Percentiles rank a stretch among this genome's conserved stretches.
phyloP scores from a whole-genome alignment of 2,113 vertebrate genomes.

The Chrysochloris asiatica region DNA sequence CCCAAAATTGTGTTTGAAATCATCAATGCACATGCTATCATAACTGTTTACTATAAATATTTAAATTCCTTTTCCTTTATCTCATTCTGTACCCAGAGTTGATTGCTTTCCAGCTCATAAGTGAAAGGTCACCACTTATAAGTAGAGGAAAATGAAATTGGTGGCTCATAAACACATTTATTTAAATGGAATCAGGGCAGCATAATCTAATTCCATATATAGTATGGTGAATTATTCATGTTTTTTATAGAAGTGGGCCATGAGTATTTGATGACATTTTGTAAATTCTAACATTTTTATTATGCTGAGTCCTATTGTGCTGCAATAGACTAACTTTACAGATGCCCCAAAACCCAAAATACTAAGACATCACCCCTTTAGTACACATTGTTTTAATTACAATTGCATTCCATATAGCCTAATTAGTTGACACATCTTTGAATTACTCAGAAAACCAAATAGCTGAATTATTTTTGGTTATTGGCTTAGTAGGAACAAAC shows the following conservation, averaged over 20 bases:
- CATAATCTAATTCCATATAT: conserved; percentile 76
- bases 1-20: conserved; percentile 48
- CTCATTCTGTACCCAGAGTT: conserved; percentile 58
- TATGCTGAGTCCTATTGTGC: conserved; percentile 37
- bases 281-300: conserved; percentile 80
- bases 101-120: conserved; percentile 76
- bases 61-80: conserved; percentile 72
- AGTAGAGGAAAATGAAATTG: conserved; percentile 77
- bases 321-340: conserved; percentile 47
- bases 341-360: conserved; percentile 60
- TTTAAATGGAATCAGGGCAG: conserved; percentile 78
- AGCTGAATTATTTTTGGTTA: conserved; percentile 64
- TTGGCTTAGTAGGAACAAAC: conserved; percentile 45
- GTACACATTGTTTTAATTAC: conserved; percentile 66
- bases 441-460: conserved; percentile 57
- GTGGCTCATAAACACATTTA: conserved; percentile 75
- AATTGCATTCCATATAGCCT: conserved; percentile 49
- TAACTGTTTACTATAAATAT: conserved; percentile 62
- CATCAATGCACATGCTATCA: conserved; percentile 20
- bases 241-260: conserved; percentile 76
- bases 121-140: conserved; percentile 73
- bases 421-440: conserved; percentile 65
- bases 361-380: conserved; percentile 4
- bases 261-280: conserved; percentile 75
- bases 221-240: conserved; percentile 82